Base-by-base conservation (phyloP, 2,888 invertebrate genomes). In the Sacculina carcini region DNA sequence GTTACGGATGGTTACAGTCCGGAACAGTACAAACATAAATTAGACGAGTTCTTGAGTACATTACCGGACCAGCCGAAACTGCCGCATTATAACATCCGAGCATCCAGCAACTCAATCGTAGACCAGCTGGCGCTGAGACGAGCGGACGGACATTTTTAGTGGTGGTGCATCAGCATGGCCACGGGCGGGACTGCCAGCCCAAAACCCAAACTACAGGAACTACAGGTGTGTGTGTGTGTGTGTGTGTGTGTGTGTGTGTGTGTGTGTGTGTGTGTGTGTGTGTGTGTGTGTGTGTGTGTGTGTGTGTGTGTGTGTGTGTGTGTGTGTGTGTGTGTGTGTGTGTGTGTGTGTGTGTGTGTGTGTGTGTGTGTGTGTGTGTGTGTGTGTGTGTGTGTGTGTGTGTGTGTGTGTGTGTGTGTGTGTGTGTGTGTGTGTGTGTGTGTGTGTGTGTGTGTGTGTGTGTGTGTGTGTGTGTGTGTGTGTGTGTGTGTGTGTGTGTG, bases 211-310 rank as follows among this genome's bases (percentile, higher is more conserved):
- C n/a, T n/a, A n/a, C n/a, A n/a, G n/a, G n/a, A n/a, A n/a, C n/a
- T n/a, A n/a, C n/a, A n/a, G n/a, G n/a, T n/a, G n/a, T 36, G 14
- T 38, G 21, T 23, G 19, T 23, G 28, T 50, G 31, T 48, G 31
- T 48, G 31, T 48, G 34, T 36, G 23, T 49, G 34, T 49, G 34
- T 49, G 34, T 49, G 34, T 36, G 21, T 49, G 34, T 49, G 34
- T 49, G 34, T 49, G 34, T 49, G 34, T 49, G 34, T 49, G 34
- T 49, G 34, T 49, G 34, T 49, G 34, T 49, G 34, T 49, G 34
- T 49, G 34, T 49, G 34, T 49, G 23, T 49, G 24, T 49, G 24
- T 49, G 24, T 49, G 24, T 36, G 14, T 49, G 24, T 49, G 24
- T 49, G 24, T 49, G 24, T 49, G 34, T 49, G 21, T 49, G 34